These are phyloP conservation scores for Megathymus violae DNA, from an alignment of 1,140 invertebrate species.

Conservation along the genomic window DNA sequence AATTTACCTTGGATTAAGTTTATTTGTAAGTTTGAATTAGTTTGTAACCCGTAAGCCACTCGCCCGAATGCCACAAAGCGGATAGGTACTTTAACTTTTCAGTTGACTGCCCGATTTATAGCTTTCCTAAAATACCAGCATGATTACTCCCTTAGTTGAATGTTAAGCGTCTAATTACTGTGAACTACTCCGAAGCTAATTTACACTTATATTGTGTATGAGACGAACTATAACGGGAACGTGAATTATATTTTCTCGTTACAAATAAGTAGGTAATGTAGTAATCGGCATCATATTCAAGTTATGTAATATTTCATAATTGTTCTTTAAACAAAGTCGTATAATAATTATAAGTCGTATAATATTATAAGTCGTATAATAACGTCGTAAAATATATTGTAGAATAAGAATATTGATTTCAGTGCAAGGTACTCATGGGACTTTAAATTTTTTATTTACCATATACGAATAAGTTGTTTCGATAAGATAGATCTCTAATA, in stretches of 20 bases:
- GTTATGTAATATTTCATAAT: too few species aligned
- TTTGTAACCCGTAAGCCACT: constrained; percentile 38
- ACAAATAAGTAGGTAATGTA: too few species aligned
- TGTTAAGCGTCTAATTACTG: constrained; percentile 58
- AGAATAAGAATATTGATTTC: too few species aligned
- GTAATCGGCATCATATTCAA: too few species aligned
- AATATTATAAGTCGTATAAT: too few species aligned
- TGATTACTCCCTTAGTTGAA: constrained; percentile 56
- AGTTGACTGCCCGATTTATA: constrained; percentile 64
- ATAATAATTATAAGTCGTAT: too few species aligned
- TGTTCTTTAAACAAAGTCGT: too few species aligned
- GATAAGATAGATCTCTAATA: too few species aligned
- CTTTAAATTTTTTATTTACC: too few species aligned
- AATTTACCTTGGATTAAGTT: neutral
- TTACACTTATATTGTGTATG: constrained; percentile 42
- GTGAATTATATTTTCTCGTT: constrained; percentile 37
- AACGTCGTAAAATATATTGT: too few species aligned
- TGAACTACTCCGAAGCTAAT: constrained; percentile 47
- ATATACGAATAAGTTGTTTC: too few species aligned
- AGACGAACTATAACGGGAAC: constrained; percentile 44
- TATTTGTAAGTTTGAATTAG: constrained; percentile 31
- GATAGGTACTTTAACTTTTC: constrained; percentile 57
- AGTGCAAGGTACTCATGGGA: too few species aligned
- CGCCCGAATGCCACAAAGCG: constrained; percentile 45
- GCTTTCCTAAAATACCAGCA: constrained; percentile 60